Evolutionary conservation across 2,888 invertebrate species (phyloP).

Genomic region (Pycnomerus fuliginosus): DNA sequence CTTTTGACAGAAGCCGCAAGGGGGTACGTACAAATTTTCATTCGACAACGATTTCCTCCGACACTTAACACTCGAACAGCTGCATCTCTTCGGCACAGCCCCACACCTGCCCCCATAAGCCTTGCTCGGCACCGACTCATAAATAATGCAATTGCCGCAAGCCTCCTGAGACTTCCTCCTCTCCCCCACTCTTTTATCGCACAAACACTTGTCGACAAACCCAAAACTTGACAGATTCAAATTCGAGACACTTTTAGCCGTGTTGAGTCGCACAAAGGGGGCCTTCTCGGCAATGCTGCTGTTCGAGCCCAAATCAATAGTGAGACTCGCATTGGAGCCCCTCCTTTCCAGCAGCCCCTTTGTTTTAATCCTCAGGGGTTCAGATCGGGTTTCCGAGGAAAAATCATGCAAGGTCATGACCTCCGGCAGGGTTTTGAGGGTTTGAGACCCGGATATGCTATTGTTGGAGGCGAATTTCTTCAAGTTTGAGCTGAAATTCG

Average conservation of each 20-base stretch:
- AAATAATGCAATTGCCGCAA: slow-evolving; percentile 49
- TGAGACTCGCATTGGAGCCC: slow-evolving; percentile 88
- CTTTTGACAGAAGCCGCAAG: slow-evolving; percentile 52
- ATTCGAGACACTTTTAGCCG: slow-evolving; percentile 56
- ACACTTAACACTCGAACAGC: slow-evolving; percentile 40
- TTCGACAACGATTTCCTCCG: slow-evolving; percentile 61
- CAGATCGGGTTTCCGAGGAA: not conserved
- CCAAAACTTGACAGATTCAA: slow-evolving; percentile 49
- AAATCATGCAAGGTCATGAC: slow-evolving; percentile 66
- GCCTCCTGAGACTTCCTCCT: slow-evolving; percentile 46
- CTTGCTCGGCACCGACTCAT: slow-evolving; percentile 46
- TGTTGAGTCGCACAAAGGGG: slow-evolving; percentile 53
- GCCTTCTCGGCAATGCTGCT: slow-evolving; percentile 49
- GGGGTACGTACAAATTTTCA: slow-evolving; percentile 58
- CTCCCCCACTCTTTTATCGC: slow-evolving; percentile 27
- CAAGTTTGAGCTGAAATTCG: slow-evolving; percentile 57
- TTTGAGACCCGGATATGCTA: slow-evolving; percentile 67
- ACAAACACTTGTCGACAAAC: slow-evolving; percentile 39
- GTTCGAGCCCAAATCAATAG: slow-evolving; percentile 69
- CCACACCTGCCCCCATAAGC: slow-evolving; percentile 36
- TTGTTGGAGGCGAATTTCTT: slow-evolving; percentile 63
- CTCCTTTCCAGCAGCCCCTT: slow-evolving; percentile 79
- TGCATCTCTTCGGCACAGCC: slow-evolving; percentile 42
- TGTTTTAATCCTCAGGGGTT: slow-evolving; percentile 50
- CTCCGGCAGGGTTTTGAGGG: slow-evolving; percentile 71